Evolutionary conservation across 2,797 vertebrate genomes (phyloP).

Genomic region (Danio jaintianensis): DNA sequence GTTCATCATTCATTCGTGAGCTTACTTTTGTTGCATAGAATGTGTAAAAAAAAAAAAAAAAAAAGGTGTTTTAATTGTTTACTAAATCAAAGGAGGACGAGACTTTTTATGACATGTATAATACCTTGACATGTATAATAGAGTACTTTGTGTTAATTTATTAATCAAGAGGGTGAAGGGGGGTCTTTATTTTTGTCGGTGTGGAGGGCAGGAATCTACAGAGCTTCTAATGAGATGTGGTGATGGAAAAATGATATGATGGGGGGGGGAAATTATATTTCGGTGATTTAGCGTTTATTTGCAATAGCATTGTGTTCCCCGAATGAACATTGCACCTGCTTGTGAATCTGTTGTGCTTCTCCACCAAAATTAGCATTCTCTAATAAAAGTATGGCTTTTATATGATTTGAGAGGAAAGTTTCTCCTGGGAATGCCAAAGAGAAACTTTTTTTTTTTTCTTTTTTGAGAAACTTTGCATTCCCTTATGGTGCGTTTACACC

Average conservation of each 20-base stretch:
- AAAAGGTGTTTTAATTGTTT: slow-evolving; percentile 47
- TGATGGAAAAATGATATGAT: background rate
- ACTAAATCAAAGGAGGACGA: slow-evolving; percentile 28
- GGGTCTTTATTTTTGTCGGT: slow-evolving; percentile 30
- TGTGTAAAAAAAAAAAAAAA: slow-evolving; percentile 36
- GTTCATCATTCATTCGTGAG: background rate
- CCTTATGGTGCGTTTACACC: too few relatives aligned
- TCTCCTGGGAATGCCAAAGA: too few relatives aligned
- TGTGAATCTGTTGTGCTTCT: background rate
- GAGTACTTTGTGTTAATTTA: slow-evolving; percentile 47
- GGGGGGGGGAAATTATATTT: background rate
- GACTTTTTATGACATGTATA: slow-evolving; percentile 43
- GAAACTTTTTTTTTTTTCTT: too few relatives aligned
- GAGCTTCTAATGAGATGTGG: background rate
- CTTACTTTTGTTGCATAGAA: slow-evolving; percentile 9
- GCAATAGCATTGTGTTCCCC: background rate
- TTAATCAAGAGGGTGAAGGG: slow-evolving; percentile 49
- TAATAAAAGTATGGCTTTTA: background rate
- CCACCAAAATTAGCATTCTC: background rate
- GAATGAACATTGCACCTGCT: background rate
- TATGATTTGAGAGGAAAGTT: too few relatives aligned
- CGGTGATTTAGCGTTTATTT: background rate
- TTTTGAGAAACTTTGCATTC: too few relatives aligned
- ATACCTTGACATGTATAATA: slow-evolving; percentile 49
- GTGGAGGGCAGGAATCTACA: background rate